Evolutionary conservation across 2,888 invertebrate species (phyloP), one percentile per base, ranked within the genome.

Genomic region (Mechanitis mazaeus): DNA sequence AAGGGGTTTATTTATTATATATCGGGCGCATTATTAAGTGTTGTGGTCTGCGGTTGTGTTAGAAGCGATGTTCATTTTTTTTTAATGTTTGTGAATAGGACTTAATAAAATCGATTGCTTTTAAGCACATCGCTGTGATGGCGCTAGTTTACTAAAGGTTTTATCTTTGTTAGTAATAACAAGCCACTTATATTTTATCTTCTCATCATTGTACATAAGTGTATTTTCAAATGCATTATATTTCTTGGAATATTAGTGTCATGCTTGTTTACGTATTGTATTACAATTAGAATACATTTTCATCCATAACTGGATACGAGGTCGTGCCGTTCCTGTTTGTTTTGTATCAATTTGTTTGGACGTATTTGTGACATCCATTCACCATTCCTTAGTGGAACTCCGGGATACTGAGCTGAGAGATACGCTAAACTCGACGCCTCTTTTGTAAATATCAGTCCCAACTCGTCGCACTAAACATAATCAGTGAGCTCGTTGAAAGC

Each of bases 341-440:
- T 73, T 78, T 74, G 68, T 65, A 9, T 50, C 50, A 11, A 7
- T 68, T 64, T 85, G 83, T 86, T 85, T 85, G 80, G 79, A 83
- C 79, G 84, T 76, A 82, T 84, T 84, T 85, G 80, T 81, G 65
- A 75, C 77, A 81, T 81, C 83, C 79, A 83, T 84, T 85, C 81
- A 83, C 83, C 81, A 82, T 85, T 83, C 79, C 73, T 60, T 33
- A 31, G 33, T 42, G 38, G 45, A 50, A 12, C 66, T 69, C 66
- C 78, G 71, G 79, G 81, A 72, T 75, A 73, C 72, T 70, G 63
- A 68, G 69, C 74, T 50, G 50, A 28, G n/a, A 60, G 50, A 50
- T 46, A 79, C 72, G 67, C 70, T 75, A 74, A 71, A 69, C 70
- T 75, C 67, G 56, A 68, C 74, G 73, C 72, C 73, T 76, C 65